phyloP scores from a whole-genome alignment of 2,113 vertebrate genomes.

The Melanotaenia duboulayi region DNA sequence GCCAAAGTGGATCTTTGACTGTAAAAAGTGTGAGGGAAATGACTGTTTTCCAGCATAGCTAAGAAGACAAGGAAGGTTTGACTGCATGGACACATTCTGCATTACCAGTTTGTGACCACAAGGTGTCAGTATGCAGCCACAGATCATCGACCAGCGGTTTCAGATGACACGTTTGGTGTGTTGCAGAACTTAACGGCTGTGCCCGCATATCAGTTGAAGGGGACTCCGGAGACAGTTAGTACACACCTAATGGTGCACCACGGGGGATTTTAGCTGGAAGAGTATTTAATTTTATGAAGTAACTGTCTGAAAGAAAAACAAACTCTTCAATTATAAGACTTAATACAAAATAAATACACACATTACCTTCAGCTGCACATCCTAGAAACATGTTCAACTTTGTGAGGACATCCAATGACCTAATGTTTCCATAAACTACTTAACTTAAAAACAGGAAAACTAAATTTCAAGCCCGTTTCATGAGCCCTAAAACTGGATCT shows the following conservation, averaged over 20 bases:
- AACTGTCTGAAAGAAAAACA: slow-evolving; percentile 39
- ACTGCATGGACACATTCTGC: slow-evolving; percentile 11
- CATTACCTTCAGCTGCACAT: slow-evolving; percentile 3
- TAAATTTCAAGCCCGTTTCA: not conserved
- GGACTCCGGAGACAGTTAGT: slow-evolving; percentile 9
- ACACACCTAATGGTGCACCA: slow-evolving; percentile 13
- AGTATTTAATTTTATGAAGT: slow-evolving; percentile 67
- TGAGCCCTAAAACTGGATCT: not conserved
- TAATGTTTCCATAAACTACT: not conserved
- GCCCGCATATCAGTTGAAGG: slow-evolving; percentile 36
- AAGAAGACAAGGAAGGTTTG: not conserved
- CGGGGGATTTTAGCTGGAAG: slow-evolving; percentile 14
- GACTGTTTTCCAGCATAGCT: too few relatives aligned
- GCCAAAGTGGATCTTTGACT: not conserved
- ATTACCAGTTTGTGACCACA: slow-evolving; percentile 29
- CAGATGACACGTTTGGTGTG: not conserved
- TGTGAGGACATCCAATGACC: slow-evolving; percentile 7
- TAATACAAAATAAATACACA: too few relatives aligned
- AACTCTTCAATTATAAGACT: slow-evolving; percentile 12
- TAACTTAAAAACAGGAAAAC: not conserved
- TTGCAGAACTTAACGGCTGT: slow-evolving; percentile 37
- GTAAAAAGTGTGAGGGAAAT: not conserved
- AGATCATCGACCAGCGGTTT: slow-evolving; percentile 14
- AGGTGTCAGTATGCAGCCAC: slow-evolving; percentile 54
- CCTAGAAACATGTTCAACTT: not conserved